Conservation (phyloP, 2,113 vertebrate species). For the Brachyhypopomus occidentalis region DNA sequence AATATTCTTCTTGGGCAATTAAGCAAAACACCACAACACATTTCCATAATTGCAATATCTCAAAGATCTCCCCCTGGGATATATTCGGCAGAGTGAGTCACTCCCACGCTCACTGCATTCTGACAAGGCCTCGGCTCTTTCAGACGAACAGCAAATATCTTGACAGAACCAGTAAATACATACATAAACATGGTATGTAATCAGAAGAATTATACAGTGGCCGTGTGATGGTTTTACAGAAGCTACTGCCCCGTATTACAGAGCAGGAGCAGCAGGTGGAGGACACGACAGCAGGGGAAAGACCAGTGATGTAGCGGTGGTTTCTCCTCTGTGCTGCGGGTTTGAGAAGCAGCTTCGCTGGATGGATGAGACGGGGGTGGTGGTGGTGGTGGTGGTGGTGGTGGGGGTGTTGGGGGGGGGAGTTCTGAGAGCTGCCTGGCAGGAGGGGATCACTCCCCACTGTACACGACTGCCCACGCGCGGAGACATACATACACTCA, state of each 20-base stretch:
- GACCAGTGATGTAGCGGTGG: neutral
- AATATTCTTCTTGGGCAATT: constrained; percentile 35
- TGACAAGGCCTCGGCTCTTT: neutral
- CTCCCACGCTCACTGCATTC: neutral
- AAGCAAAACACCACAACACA: constrained; percentile 30
- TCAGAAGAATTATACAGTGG: neutral
- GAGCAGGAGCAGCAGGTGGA: too few species aligned
- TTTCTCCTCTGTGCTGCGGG: neutral
- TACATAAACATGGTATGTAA: neutral
- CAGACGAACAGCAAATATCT: neutral
- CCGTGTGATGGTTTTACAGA: neutral
- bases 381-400: too few species aligned
- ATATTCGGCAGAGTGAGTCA: neutral
- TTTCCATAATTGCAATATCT: constrained; percentile 38
- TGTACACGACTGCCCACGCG: constrained; percentile 27
- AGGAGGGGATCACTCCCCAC: constrained; percentile 52
- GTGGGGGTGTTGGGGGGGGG: too few species aligned
- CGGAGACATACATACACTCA: neutral
- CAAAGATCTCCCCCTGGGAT: constrained; percentile 10
- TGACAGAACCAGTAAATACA: too few species aligned
- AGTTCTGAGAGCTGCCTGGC: constrained; percentile 50
- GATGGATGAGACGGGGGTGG: neutral
- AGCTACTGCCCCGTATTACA: neutral
- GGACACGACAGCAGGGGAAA: neutral
- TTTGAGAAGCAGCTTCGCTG: constrained; percentile 10